Percentiles rank a stretch among this genome's conserved stretches.
Evolutionary conservation across 2,888 invertebrate genomes (phyloP).

Genomic region (Hybos culiciformis): DNA sequence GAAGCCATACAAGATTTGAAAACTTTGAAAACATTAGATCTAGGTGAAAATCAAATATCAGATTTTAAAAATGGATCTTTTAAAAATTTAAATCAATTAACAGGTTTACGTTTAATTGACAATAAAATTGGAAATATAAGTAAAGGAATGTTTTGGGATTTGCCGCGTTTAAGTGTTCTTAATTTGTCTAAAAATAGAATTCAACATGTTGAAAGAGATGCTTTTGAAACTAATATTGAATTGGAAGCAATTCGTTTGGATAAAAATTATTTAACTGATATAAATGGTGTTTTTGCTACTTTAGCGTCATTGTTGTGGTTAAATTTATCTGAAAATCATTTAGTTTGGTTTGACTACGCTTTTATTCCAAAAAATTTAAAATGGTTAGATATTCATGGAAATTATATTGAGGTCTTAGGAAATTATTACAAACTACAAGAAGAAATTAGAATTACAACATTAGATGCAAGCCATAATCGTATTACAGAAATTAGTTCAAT

Average conservation of each 20-base stretch:
- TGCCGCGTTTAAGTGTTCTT: conserved; percentile 69
- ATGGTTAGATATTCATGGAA: conserved; percentile 83
- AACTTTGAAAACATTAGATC: conserved; percentile 73
- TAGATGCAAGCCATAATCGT: conserved; percentile 82
- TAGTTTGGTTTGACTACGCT: conserved; percentile 88
- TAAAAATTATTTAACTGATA: conserved; percentile 74
- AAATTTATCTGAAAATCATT: conserved; percentile 79
- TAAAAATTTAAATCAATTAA: conserved; percentile 71
- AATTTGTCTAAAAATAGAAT: conserved; percentile 85
- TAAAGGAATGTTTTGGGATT: conserved; percentile 74
- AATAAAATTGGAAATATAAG: conserved; percentile 78
- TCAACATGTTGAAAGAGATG: conserved; percentile 67
- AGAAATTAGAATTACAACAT: conserved; percentile 64
- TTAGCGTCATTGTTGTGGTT: conserved; percentile 74
- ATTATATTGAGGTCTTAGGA: conserved; percentile 73
- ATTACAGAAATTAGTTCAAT: conserved; percentile 70
- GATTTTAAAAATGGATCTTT: conserved; percentile 74
- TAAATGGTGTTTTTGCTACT: conserved; percentile 79
- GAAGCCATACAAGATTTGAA: conserved; percentile 68
- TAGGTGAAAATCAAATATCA: conserved; percentile 83
- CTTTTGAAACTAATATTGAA: conserved; percentile 66
- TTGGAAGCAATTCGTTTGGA: conserved; percentile 79
- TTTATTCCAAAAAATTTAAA: conserved; percentile 79
- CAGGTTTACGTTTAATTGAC: conserved; percentile 74
- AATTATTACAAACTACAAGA: conserved; percentile 80